Percentiles rank a stretch among this genome's conserved stretches.
Conservation (phyloP, 1,140 invertebrate genomes). For the Argopecten irradians region DNA sequence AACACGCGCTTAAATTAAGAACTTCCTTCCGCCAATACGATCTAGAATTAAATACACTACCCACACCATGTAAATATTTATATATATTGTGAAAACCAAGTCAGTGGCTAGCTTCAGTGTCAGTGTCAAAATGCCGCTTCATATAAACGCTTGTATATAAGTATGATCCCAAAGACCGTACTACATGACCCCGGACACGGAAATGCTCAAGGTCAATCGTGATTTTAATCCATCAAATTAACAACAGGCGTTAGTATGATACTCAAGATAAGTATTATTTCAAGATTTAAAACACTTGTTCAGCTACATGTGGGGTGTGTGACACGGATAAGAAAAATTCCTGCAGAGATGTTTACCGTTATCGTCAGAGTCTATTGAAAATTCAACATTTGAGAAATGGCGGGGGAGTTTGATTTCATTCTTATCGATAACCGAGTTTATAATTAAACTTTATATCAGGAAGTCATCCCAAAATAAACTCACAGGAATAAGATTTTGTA, state of each 20-base stretch:
- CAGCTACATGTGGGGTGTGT: not conserved
- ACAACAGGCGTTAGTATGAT: not conserved
- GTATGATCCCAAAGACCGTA: not conserved
- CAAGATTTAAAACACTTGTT: not conserved
- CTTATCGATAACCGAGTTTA: not conserved
- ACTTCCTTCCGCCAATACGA: not conserved
- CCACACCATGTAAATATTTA: not conserved
- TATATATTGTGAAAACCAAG: not conserved
- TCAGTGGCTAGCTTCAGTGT: not conserved
- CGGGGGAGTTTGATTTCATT: not conserved
- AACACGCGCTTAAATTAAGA: not conserved
- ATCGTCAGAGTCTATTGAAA: not conserved
- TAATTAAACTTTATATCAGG: not conserved
- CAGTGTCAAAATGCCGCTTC: constrained; percentile 20
- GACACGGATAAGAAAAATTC: constrained; percentile 8
- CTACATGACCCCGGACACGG: not conserved
- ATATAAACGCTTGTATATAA: constrained; percentile 9
- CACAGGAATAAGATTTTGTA: not conserved
- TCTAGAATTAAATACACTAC: constrained; percentile 4
- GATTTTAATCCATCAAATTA: not conserved
- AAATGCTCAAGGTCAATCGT: not conserved
- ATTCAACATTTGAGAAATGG: not conserved
- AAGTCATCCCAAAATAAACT: not conserved
- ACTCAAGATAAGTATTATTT: constrained; percentile 23
- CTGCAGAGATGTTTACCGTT: not conserved